Evolutionary conservation across 2,113 vertebrate genomes (phyloP).

Genomic region (Ctenomys sociabilis): DNA sequence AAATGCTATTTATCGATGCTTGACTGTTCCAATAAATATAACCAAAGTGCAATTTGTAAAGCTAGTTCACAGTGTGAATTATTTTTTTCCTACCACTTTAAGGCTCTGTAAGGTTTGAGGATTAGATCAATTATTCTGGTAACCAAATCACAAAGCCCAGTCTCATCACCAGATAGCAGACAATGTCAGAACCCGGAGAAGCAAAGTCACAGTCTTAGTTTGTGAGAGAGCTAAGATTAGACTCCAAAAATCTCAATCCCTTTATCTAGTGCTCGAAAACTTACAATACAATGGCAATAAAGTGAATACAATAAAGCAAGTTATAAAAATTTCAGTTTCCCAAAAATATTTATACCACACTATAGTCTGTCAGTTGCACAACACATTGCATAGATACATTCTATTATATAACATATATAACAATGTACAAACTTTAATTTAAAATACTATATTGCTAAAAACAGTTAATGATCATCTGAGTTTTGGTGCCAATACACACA

Average conservation of each 20-base stretch:
- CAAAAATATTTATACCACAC: neutral
- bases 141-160: neutral
- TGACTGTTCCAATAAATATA: constrained; percentile 60
- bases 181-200: neutral
- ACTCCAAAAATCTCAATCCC: neutral
- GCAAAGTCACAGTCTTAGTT: neutral
- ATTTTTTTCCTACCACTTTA: constrained; percentile 62
- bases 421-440: neutral
- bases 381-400: neutral
- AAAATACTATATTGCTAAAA: neutral
- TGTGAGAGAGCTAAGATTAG: neutral
- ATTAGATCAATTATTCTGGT: neutral
- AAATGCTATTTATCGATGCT: constrained; percentile 68
- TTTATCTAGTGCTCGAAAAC: neutral
- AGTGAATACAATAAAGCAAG: neutral
- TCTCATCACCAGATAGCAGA: neutral
- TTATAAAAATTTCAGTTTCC: neutral
- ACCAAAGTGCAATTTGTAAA: constrained; percentile 45
- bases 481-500: neutral
- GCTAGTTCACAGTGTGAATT: constrained; percentile 28
- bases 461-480: neutral
- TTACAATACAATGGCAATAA: neutral
- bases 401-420: neutral
- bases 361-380: neutral
- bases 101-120: neutral